Evolutionary conservation across 1,140 invertebrate species (phyloP), one percentile per base, ranked within the genome.

Genomic region (Brachionus rubens): DNA sequence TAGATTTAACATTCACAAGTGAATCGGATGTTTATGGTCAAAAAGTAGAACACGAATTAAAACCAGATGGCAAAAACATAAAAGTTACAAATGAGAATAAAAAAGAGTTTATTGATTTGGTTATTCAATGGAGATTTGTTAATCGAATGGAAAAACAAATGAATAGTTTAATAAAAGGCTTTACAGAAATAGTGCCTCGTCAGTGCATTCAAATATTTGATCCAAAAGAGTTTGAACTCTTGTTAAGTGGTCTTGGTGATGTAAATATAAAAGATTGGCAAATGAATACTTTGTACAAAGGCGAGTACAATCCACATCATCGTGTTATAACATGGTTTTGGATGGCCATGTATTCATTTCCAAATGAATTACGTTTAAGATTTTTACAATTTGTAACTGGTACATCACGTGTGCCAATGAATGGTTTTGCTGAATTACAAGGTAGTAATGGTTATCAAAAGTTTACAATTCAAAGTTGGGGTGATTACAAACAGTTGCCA

Each of bases 191-290:
- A 75, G 90, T 98, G 78, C 93, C 94, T 28, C 86, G 93, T 33
- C 89, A 90, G 76, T 86, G 94, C 48, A 89, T 99, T 14, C 95
- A 96, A 85, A 94, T 98, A 80, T 99, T 99, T 87, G 96, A 98
- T 85, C 94, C 98, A 76, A 89, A 98, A 85, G 96, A 99, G 85
- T 86, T 99, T 78, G 96, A 99, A 87, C 86, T 98, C 78, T 86
- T 99, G 6, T 93, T 99, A 91, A 98, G 96, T 86, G 96, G 96
- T 78, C 94, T 99, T 79, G 96, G 97, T 81, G 92, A 96, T 82
- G 96, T 99, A 80, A 96, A 97, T 85, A 96, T 97, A 9, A 92
- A 94, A 83, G 96, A 99, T 86, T 99, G 96, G 96, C 93, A 95
- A 82, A 88, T 89, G 77, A 93, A 98, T 85, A 95, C 95, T 0